Base-by-base conservation (phyloP, 2,113 vertebrate genomes). In the Morphnarchus princeps region DNA sequence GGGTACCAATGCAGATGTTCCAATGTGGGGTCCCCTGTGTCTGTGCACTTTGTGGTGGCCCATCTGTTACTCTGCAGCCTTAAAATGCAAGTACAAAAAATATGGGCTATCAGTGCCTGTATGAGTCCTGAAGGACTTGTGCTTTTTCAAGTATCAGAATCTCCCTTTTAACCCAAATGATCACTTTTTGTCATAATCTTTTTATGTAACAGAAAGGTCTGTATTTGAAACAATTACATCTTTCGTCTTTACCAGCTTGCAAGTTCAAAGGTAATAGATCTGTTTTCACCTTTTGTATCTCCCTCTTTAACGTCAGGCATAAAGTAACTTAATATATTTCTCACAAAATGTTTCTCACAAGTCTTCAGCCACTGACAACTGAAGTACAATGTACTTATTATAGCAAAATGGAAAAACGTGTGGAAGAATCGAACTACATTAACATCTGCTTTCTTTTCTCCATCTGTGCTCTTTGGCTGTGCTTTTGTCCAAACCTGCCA, bases 381-480 rank as follows among this genome's bases (percentile, higher is more conserved):
- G 94, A 97, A 97, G 80, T 95, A 91, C 96, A 97, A 90, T 95
- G 97, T 96, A 97, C 94, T 97, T 97, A 93, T 78, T 97, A 91
- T 31, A 92, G 87, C 32, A 25, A 87, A 97, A 92, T 4, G 43
- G 97, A 93, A 98, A 98, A 98, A 90, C 97, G 97, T 98, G 97
- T 95, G 97, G 97, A 97, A 95, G 96, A 96, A 72, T 95, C 73
- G 92, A 97, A 93, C 89, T 73, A 3, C 80, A 43, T 97, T 97
- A 97, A 94, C 98, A 98, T 97, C 98, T 98, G 98, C 83, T 66
- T 79, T 89, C 80, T 85, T 79, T 92, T 89, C 82, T 86, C 97
- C 98, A 96, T 98, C 98, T 98, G 98, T 94, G 97, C 34, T 65
- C 32, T 42, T 94, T 98, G 97, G 98, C 98, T 59, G 5, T 32